Base-by-base conservation (phyloP, 1,140 invertebrate species). In the Megalonaias nervosa region DNA sequence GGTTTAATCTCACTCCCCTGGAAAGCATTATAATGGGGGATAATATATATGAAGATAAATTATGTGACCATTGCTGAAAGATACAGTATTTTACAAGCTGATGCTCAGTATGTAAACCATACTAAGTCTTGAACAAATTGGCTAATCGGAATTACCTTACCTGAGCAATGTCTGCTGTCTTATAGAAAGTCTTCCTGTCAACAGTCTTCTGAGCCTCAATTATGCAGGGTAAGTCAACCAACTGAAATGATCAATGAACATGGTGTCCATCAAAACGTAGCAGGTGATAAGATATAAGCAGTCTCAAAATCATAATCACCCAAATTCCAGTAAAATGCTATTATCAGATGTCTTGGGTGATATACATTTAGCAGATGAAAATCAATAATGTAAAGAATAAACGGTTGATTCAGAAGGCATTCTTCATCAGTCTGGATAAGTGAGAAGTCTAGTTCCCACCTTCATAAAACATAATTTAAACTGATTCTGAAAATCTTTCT, bases 81-180 rank as follows among this genome's bases (percentile, higher is more conserved):
- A 48, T 48, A 48, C 38, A 48, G 4, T 48, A 48, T 48, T 48
- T 48, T 48, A 48, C 11, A 48, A 48, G 11, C 6, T 48, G 38
- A 11, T 48, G 38, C 38, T 48, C 38, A 48, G 6, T 48, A 48
- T 11, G 6, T 48, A 48, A 48, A 48, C 38, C 2, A 48, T 48
- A 48, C 11, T 48, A 48, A 48, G 9, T 9, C 38, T 48, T 48
- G 38, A 48, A 48, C 4, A 11, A 65, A 65, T 65, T 16, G 19
- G 21, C 31, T 23, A 31, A 64, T 64, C 11, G n/a, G 0, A 21
- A 65, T 14, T 65, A 65, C 60, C 17, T 95, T 85, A 93, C 95
- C 93, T 98, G 97, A 89, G 96, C 97, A 84, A 99, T 95, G 91
- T 99, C 97, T 0, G 97, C 97, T 19, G 97, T 97, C 93, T 99